Percentiles rank a stretch among this genome's conserved stretches.
Evolutionary conservation across 2,113 vertebrate species (phyloP).

Genomic region (Actinemys pallida): DNA sequence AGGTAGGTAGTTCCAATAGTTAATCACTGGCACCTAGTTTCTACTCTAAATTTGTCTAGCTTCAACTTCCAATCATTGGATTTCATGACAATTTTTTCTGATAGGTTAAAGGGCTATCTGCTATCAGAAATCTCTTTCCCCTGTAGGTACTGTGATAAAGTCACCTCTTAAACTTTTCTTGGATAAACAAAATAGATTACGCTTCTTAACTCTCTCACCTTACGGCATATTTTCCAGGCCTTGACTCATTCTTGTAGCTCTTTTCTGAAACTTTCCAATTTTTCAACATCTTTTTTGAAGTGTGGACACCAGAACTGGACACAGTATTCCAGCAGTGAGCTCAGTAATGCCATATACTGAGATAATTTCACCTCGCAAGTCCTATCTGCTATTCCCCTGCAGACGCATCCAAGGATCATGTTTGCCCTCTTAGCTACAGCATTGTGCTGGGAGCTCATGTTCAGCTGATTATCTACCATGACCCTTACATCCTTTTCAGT

Average conservation of each 20-base stretch:
- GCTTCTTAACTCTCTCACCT: background rate
- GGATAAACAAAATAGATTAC: background rate
- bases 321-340: background rate
- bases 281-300: conserved; percentile 18
- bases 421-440: too few species aligned
- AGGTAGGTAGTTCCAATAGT: background rate
- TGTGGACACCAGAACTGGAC: background rate
- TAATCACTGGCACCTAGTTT: background rate
- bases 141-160: background rate
- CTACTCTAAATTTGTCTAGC: background rate
- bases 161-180: conserved; percentile 2
- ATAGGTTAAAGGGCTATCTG: background rate
- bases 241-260: background rate
- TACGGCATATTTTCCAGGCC: background rate
- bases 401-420: too few species aligned
- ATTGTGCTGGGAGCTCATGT: background rate
- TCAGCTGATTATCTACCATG: background rate
- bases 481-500: background rate
- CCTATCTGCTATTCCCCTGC: background rate
- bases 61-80: background rate
- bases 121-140: background rate
- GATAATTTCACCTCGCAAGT: background rate
- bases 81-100: background rate
- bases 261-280: conserved; percentile 6
- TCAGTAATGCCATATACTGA: background rate